Percentiles rank a stretch among this genome's conserved stretches.
Evolutionary conservation across 2,797 vertebrate species (phyloP).

Genomic region (Anisognathus igniventris): DNA sequence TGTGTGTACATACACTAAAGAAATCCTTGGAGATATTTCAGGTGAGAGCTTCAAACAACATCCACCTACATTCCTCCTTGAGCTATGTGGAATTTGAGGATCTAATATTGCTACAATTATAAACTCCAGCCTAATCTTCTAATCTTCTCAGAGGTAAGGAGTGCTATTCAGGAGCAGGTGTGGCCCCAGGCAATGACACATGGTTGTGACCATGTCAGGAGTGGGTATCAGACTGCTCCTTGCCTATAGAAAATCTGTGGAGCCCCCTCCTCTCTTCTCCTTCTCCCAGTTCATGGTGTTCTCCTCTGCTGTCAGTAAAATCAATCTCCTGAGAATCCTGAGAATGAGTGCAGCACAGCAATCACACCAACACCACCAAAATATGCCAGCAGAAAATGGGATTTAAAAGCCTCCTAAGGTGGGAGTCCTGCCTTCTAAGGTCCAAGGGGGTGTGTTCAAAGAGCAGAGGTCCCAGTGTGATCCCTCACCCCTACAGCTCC

Average conservation of each 20-base stretch:
- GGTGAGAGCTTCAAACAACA: slow-evolving; percentile 4
- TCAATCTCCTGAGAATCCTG: background rate
- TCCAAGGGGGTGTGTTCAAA: background rate
- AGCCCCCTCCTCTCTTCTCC: background rate
- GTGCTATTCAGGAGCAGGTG: fast-evolving
- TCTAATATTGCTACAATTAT: background rate
- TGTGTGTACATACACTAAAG: background rate
- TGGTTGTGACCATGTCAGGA: background rate
- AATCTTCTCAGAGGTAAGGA: background rate
- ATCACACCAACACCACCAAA: background rate
- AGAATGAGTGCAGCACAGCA: background rate
- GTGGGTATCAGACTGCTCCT: background rate
- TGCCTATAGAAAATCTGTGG: background rate
- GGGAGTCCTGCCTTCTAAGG: background rate
- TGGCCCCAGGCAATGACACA: background rate
- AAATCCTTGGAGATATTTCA: background rate
- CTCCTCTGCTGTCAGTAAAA: background rate
- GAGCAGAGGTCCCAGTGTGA: background rate
- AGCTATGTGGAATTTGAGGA: background rate
- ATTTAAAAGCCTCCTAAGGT: background rate
- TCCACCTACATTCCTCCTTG: background rate
- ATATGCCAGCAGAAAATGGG: background rate
- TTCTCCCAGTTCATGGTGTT: background rate
- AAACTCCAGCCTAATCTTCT: background rate
- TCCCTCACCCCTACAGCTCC: background rate